Base-by-base conservation (phyloP, 2,888 invertebrate species). In the Digitonthophagus gazella region DNA sequence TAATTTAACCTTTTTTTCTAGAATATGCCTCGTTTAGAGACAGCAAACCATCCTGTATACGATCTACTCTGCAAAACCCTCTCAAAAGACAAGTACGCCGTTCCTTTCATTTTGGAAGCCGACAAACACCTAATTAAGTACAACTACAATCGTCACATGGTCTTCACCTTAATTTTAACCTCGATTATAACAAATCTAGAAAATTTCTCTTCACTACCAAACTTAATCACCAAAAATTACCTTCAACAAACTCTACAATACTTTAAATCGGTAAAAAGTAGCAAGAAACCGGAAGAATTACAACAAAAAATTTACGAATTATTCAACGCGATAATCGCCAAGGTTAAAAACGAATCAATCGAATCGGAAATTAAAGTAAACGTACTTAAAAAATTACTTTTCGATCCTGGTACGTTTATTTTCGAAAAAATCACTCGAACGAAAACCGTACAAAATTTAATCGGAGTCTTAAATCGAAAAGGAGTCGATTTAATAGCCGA, bases 341-440 rank as follows among this genome's bases (percentile, higher is more conserved):
- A 84, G 72, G 82, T 84, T 55, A 86, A 85, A 68, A 80, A 81
- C 1, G 84, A 86, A 18, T 82, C 83, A 57, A 83, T 87, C 3
- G 82, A 84, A 22, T 83, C 84, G 44, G 83, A 84, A 73, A 82
- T 84, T 0, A 87, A 89, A 79, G 82, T 91, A 1, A 82, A 84
- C 5, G 84, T 88, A 2, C 79, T 93, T 54, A 87, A 88, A 68
- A 89, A 88, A 75, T 79, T 93, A 0, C 82, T 92, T 6, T 85
- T 91, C 58, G 84, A 87, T 78, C 91, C 92, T 0, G 92, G 92
- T 2, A 88, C 89, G 76, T 87, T 93, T 71, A 89, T 90, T 80
- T 89, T 93, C 71, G 91, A 92, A 76, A 91, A 91, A 82, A 87
- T 89, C 22, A 91, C 91, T 15, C 87, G 88, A 8, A 87, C 87